These are phyloP conservation scores for Nautilus pompilius DNA, from an alignment of 1,140 invertebrate species.

Conservation along the genomic window DNA sequence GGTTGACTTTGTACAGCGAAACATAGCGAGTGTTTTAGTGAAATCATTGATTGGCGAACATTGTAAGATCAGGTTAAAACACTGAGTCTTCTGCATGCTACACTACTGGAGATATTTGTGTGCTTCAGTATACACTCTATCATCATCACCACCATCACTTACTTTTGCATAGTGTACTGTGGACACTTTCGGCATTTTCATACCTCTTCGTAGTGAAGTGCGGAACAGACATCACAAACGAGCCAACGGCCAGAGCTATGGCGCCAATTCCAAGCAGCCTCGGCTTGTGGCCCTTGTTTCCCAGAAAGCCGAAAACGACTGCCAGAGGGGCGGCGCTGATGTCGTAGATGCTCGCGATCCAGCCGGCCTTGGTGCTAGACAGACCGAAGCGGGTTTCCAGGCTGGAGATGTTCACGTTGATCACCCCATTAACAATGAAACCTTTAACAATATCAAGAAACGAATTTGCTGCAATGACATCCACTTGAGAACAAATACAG, in stretches of 20 bases:
- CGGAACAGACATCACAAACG: slow-evolving; percentile 87
- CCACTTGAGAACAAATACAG: no score
- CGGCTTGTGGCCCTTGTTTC: slow-evolving; percentile 73
- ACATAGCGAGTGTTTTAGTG: no score
- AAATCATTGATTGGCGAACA: no score
- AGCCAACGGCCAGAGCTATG: slow-evolving; percentile 74
- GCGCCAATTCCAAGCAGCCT: slow-evolving; percentile 69
- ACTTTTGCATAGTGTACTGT: no score
- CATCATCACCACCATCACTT: no score
- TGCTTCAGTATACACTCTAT: no score
- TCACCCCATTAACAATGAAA: slow-evolving; percentile 82
- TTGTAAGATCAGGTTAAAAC: no score
- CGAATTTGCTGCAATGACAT: no score
- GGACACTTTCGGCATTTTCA: slow-evolving; percentile 30
- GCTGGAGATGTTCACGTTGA: slow-evolving; percentile 83
- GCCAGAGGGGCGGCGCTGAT: slow-evolving; percentile 75
- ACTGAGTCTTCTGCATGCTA: no score
- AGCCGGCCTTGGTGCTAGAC: slow-evolving; percentile 68
- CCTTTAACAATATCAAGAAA: no score
- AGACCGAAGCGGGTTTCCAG: slow-evolving; percentile 80
- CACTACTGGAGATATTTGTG: no score
- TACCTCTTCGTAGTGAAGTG: slow-evolving; percentile 70
- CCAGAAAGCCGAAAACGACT: slow-evolving; percentile 79
- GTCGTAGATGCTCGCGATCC: slow-evolving; percentile 80
- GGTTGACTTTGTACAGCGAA: no score